Evolutionary conservation across 2,113 vertebrate genomes (phyloP).

Genomic region (Oplegnathus fasciatus): DNA sequence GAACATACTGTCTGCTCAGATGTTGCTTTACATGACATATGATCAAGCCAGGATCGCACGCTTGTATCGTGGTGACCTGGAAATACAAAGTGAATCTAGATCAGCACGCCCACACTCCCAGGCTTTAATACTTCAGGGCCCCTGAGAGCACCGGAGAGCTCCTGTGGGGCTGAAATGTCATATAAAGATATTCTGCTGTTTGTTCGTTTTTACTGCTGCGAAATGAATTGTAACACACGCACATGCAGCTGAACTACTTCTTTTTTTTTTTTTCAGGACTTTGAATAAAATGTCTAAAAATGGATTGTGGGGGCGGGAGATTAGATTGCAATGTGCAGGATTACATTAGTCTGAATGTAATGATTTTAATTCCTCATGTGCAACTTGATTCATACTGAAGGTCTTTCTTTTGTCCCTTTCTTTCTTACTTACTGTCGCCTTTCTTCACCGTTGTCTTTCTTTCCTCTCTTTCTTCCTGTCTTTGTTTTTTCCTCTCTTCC

Average conservation of each 20-base stretch:
- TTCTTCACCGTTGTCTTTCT: no score
- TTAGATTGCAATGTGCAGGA: conserved; percentile 39
- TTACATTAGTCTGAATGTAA: conserved; percentile 33
- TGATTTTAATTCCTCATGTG: conserved; percentile 20
- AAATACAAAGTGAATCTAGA: conserved; percentile 60
- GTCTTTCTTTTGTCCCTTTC: neutral
- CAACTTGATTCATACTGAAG: neutral
- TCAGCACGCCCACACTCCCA: conserved; percentile 57
- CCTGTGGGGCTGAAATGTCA: conserved; percentile 51
- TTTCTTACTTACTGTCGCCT: neutral
- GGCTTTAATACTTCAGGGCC: conserved; percentile 35
- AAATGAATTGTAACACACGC: conserved; percentile 12
- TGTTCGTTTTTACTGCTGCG: conserved; percentile 25
- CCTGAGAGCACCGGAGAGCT: conserved; percentile 17
- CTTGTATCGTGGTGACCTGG: conserved; percentile 55
- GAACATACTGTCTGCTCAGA: neutral
- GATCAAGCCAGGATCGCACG: conserved; percentile 10
- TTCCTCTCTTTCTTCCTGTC: neutral
- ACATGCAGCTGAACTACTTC: conserved; percentile 31
- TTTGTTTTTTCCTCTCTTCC: no score
- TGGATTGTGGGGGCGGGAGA: conserved; percentile 44
- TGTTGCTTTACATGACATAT: neutral
- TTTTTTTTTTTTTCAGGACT: conserved; percentile 21
- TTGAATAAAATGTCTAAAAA: conserved; percentile 46
- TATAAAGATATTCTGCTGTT: conserved; percentile 44